A percentile compares a stretch with the other conserved stretches of the same genome.
Conservation (phyloP, 1,140 invertebrate genomes). For the Drosophila jambulina region DNA sequence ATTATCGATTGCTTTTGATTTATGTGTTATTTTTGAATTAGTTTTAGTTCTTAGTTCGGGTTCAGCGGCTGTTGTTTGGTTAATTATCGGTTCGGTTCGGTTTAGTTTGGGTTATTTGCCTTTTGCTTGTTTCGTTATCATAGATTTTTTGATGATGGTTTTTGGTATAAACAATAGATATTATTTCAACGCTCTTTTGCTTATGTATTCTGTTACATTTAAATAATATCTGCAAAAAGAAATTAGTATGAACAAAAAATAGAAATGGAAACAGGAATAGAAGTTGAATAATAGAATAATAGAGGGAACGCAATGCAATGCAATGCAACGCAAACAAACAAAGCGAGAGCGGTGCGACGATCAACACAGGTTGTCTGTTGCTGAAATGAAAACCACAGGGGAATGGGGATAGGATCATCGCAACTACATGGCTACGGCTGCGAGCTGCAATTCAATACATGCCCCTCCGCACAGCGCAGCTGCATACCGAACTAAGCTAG, state of each 20-base stretch:
- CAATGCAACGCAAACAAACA: slow-evolving; percentile 35
- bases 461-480: slow-evolving; percentile 2
- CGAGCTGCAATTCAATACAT: slow-evolving; percentile 49
- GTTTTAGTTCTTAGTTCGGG: slow-evolving; percentile 18
- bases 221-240: slow-evolving; percentile 84
- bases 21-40: slow-evolving; percentile 7
- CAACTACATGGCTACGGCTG: slow-evolving; percentile 23
- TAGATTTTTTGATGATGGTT: slow-evolving; percentile 18
- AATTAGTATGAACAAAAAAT: slow-evolving; percentile 76
- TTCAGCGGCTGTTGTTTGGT: slow-evolving; percentile 28
- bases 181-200: slow-evolving; percentile 51
- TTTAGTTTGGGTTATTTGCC: slow-evolving; percentile 22
- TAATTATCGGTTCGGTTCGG: slow-evolving; percentile 11
- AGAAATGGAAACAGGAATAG: slow-evolving; percentile 40
- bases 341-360: slow-evolving; percentile 28
- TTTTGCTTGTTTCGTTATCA: slow-evolving; percentile 31
- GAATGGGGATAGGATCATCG: slow-evolving; percentile 8
- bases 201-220: slow-evolving; percentile 72
- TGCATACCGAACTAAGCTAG: slow-evolving; percentile 17
- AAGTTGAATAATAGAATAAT: slow-evolving; percentile 21
- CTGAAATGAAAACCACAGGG: slow-evolving; percentile 43
- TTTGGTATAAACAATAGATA: slow-evolving; percentile 44
- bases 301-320: slow-evolving; percentile 31
- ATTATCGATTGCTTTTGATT: slow-evolving; percentile 16
- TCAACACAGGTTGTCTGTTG: slow-evolving; percentile 26